These are phyloP conservation scores for Mormyrus proboscirostris DNA, from an alignment of 2,797 vertebrate genomes.

Conservation along the genomic window DNA sequence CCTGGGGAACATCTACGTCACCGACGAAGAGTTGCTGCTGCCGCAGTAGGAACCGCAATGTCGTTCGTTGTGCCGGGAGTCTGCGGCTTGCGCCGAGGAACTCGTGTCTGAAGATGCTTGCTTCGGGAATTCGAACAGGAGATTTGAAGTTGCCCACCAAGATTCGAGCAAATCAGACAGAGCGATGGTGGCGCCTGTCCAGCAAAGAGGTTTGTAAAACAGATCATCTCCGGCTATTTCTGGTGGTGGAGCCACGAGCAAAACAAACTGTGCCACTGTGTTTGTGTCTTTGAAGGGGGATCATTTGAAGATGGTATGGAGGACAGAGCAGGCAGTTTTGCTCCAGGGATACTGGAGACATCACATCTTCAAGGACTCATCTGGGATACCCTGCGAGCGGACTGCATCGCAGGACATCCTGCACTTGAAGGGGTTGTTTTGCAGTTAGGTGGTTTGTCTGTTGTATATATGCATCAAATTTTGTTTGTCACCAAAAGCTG, in stretches of 20 bases:
- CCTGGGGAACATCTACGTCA: constrained; percentile 62
- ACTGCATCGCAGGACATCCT: background rate
- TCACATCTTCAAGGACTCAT: background rate
- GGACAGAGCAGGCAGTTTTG: background rate
- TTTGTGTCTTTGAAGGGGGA: background rate
- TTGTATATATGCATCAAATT: background rate
- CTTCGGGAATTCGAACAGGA: background rate
- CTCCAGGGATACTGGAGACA: background rate
- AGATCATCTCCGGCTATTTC: background rate
- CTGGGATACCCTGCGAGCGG: background rate
- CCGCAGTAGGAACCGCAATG: background rate
- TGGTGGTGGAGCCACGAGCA: background rate
- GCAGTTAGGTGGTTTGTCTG: background rate
- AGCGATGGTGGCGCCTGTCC: background rate
- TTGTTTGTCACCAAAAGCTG: background rate
- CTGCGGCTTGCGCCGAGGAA: background rate
- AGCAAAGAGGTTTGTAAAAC: constrained; percentile 5
- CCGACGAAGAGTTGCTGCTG: constrained; percentile 57
- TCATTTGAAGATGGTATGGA: background rate
- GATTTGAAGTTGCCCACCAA: background rate
- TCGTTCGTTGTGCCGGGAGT: background rate
- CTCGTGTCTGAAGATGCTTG: background rate
- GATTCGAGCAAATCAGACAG: constrained; percentile 20
- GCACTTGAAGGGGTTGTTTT: background rate
- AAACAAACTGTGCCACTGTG: background rate